Evolutionary conservation across 2,113 vertebrate species (phyloP), one percentile per base, ranked within the genome.

Genomic region (Felis chaus): DNA sequence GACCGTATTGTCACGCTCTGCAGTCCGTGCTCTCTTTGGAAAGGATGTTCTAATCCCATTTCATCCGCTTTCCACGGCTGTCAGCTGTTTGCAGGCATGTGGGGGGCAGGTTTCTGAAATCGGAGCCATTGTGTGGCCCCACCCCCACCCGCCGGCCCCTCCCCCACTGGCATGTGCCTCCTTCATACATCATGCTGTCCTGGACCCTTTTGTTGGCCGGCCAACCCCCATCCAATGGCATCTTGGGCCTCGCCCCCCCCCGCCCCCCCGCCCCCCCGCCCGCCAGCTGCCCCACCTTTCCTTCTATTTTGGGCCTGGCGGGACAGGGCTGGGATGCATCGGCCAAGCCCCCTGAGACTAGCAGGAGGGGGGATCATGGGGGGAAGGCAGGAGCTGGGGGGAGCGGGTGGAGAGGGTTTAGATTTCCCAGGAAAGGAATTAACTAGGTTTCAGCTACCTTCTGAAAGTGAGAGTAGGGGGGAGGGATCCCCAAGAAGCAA

Each of bases 41-140:
- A 96, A 96, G 92, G 94, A 96, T 83, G 90, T 81, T 92, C 97
- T 98, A 97, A 98, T 98, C 96, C 97, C 84, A 71, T 92, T 95
- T 96, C 97, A 97, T 97, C 97, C 57, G 25, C 96, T 94, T 88
- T 87, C 95, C 92, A 41, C 3, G 97, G 96, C 97, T 68, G 92
- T 97, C 97, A 97, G 97, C 97, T 97, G 97, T 96, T 96, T 65
- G 89, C 78, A 87, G 87, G 96, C 96, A 41, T 76, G 69, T 55
- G 94, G 93, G 95, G 86, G 92, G 92, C 91, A 83, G 71, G 96
- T 29, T 91, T 73, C 73, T 96, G 98, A 94, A 94, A 95, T 18
- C 19, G 0, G 95, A 97, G 96, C 97, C 57, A 5, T 0, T 21
- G 91, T 48, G 61, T 0, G 0, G 80, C 63, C 91, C 89, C 68